Evolutionary conservation across 30 jellyfish, hydroid and myxozoan species (phyloP).

Genomic region (Hydra vulgaris): DNA sequence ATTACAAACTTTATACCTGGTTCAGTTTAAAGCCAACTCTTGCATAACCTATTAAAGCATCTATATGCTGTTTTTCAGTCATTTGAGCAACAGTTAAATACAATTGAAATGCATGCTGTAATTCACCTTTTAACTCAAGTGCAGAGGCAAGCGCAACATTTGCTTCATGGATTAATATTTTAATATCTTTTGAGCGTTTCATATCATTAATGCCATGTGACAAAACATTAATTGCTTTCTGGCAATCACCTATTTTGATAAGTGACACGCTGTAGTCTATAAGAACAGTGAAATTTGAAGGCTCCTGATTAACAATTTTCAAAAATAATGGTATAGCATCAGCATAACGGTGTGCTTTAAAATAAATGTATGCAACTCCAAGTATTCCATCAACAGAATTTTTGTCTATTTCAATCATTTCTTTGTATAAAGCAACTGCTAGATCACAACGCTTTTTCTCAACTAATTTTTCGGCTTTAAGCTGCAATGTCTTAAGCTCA

Average conservation of each 20-base stretch:
- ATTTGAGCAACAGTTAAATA: slow-evolving; percentile 19
- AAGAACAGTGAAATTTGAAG: background rate
- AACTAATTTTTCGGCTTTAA: background rate
- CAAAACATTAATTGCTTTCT: slow-evolving; percentile 14
- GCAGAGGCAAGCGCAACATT: slow-evolving; percentile 25
- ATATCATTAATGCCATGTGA: slow-evolving; percentile 12
- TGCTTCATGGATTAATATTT: background rate
- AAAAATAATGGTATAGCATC: slow-evolving; percentile 18
- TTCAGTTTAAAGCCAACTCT: slow-evolving; percentile 20
- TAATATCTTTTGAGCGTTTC: slow-evolving; percentile 4
- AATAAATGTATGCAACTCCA: slow-evolving; percentile 22
- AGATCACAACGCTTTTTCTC: background rate
- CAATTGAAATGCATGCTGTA: slow-evolving; percentile 19
- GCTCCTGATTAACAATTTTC: slow-evolving; percentile 5
- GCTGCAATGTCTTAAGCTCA: background rate
- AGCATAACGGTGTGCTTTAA: slow-evolving; percentile 13
- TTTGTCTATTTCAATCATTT: background rate
- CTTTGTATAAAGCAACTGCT: background rate
- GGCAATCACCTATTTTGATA: background rate
- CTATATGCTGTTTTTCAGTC: slow-evolving; percentile 28
- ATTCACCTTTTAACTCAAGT: slow-evolving; percentile 12
- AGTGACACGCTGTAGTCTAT: slow-evolving; percentile 14
- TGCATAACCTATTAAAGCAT: slow-evolving; percentile 28
- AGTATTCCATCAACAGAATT: slow-evolving; percentile 11
- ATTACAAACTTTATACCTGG: background rate